Evolutionary conservation across 2,113 vertebrate species (phyloP).

Genomic region (Cebidichthys violaceus): DNA sequence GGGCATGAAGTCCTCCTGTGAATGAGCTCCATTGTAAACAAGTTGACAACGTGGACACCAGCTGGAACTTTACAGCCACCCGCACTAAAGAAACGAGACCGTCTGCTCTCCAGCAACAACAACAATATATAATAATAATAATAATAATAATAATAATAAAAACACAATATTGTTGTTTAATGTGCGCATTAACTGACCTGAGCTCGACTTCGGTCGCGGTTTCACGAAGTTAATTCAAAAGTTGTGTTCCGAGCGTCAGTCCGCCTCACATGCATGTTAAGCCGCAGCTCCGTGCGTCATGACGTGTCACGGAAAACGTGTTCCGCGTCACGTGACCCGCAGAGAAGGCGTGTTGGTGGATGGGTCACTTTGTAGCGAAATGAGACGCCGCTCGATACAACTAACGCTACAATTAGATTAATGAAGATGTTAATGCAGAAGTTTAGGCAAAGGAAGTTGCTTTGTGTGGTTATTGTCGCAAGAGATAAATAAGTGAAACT

Average conservation of each 20-base stretch:
- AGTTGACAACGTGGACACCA: constrained; percentile 67
- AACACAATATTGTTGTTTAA: rapidly evolving
- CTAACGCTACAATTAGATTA: background rate
- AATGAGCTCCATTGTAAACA: constrained; percentile 78
- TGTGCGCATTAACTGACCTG: constrained; percentile 41
- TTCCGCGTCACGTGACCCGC: background rate
- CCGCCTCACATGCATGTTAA: constrained; percentile 24
- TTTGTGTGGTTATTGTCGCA: background rate
- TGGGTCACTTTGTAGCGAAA: background rate
- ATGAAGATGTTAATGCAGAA: background rate
- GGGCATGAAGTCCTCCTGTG: constrained; percentile 14
- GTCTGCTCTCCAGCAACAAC: too few relatives aligned
- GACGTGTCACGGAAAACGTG: constrained; percentile 14
- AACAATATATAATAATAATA: too few relatives aligned
- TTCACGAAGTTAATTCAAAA: background rate
- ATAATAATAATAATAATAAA: background rate
- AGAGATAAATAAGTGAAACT: background rate
- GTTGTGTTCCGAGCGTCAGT: background rate
- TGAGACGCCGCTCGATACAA: background rate
- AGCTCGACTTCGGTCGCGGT: background rate
- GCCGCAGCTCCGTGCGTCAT: constrained; percentile 37
- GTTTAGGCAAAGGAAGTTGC: background rate
- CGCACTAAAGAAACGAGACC: background rate
- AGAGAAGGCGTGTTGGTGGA: background rate
- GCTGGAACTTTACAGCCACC: background rate